phyloP scores from a whole-genome alignment of 2,113 vertebrate genomes.

The Tonatia bakeri region DNA sequence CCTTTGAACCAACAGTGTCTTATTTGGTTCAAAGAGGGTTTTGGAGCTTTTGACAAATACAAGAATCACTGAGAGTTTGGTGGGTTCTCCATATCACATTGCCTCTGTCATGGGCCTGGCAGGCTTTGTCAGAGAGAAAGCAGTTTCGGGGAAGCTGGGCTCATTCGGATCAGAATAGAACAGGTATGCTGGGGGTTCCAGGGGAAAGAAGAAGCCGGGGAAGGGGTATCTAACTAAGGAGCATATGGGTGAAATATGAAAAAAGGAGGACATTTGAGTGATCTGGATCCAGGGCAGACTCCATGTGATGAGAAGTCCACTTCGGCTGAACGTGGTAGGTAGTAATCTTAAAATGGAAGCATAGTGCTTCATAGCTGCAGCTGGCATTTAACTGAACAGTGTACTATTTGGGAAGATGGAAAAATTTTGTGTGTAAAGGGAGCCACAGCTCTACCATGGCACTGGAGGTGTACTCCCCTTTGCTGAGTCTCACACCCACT shows the following conservation, averaged over 20 bases:
- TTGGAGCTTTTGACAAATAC: background rate
- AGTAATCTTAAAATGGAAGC: background rate
- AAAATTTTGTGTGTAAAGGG: background rate
- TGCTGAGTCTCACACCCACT: rapidly evolving
- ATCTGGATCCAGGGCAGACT: background rate
- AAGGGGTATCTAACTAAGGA: background rate
- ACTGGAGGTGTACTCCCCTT: rapidly evolving
- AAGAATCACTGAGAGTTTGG: background rate
- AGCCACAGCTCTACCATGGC: background rate
- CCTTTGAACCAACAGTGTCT: background rate
- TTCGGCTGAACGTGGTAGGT: background rate
- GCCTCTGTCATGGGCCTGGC: background rate
- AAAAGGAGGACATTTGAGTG: background rate
- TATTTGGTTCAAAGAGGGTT: background rate
- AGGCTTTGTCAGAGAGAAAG: background rate
- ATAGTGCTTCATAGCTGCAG: background rate
- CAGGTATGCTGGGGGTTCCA: background rate
- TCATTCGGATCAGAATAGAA: background rate
- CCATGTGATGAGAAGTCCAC: background rate
- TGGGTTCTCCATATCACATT: background rate
- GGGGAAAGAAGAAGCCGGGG: background rate
- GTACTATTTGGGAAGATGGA: background rate
- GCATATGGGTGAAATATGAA: background rate
- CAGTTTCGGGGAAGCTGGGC: background rate
- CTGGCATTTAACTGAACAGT: background rate